A percentile compares a stretch with the other conserved stretches of the same genome.
Conservation (phyloP, 2,797 vertebrate species). For the Lepidocolaptes lacrymiger region DNA sequence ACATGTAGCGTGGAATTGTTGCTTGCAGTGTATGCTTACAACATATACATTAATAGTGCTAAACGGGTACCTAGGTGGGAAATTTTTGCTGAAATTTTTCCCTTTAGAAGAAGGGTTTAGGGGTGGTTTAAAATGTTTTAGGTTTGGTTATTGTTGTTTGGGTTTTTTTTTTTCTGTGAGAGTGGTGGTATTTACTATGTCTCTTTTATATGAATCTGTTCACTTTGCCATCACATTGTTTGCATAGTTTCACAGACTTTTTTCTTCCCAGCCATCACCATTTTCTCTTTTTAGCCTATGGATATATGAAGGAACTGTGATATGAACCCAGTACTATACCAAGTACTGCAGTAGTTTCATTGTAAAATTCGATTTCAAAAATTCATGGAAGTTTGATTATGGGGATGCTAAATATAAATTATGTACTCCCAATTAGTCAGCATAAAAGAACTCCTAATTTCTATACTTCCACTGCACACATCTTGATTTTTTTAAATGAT, state of each 20-base stretch:
- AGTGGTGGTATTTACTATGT: not conserved
- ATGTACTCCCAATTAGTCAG: not conserved
- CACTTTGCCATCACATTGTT: not conserved
- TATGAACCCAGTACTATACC: rapidly evolving
- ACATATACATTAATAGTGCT: not conserved
- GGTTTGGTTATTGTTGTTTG: not conserved
- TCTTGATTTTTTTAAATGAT: not conserved
- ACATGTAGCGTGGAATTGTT: not conserved
- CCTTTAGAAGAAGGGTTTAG: not conserved
- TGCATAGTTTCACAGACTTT: not conserved
- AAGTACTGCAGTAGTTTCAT: not conserved
- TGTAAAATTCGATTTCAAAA: not conserved
- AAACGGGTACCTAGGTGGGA: not conserved
- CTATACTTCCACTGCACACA: not conserved
- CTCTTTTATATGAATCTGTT: not conserved
- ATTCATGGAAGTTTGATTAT: not conserved
- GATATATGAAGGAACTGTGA: not conserved
- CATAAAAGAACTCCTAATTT: not conserved
- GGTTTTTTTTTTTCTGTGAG: too few species aligned
- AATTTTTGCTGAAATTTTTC: not conserved
- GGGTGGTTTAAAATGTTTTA: not conserved
- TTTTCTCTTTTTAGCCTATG: not conserved
- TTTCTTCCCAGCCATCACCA: not conserved
- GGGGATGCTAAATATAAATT: not conserved
- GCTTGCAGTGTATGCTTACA: not conserved